Evolutionary conservation across 2,797 vertebrate species (phyloP).

Genomic region (Epinephelus awoara): DNA sequence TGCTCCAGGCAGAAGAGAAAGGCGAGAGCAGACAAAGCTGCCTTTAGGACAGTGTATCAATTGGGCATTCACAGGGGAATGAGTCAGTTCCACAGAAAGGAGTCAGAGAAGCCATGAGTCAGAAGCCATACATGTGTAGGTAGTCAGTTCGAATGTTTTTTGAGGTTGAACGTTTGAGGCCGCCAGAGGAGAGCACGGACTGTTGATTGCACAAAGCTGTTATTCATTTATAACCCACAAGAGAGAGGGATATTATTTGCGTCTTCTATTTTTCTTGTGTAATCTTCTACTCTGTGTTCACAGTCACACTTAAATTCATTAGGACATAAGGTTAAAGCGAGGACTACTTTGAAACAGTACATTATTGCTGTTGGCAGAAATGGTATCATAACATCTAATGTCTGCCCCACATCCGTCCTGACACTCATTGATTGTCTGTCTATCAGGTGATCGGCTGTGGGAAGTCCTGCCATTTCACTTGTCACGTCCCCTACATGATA

Average conservation of each 20-base stretch:
- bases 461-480: conserved; percentile 50
- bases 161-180: conserved; percentile 28
- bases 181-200: conserved; percentile 10
- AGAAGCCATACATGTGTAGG: conserved; percentile 49
- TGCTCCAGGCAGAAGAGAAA: conserved; percentile 55
- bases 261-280: conserved; percentile 11
- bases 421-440: conserved; percentile 39
- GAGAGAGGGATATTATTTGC: conserved; percentile 1
- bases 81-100: conserved; percentile 56
- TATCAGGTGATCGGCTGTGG: conserved; percentile 36
- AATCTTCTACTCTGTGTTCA: not conserved
- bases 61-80: conserved; percentile 59
- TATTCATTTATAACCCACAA: conserved; percentile 12
- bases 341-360: conserved; percentile 2
- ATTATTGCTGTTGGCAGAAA: conserved; percentile 13
- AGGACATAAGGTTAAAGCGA: not conserved
- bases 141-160: conserved; percentile 44
- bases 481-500: conserved; percentile 45
- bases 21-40: conserved; percentile 63
- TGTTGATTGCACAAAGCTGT: conserved; percentile 16
- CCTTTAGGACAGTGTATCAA: conserved; percentile 63
- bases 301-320: not conserved
- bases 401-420: conserved; percentile 16
- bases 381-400: conserved; percentile 21
- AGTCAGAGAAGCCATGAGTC: conserved; percentile 52